phyloP scores from a whole-genome alignment of 92 coral and sea anemone genomes.

The Epizoanthus stellaris region DNA sequence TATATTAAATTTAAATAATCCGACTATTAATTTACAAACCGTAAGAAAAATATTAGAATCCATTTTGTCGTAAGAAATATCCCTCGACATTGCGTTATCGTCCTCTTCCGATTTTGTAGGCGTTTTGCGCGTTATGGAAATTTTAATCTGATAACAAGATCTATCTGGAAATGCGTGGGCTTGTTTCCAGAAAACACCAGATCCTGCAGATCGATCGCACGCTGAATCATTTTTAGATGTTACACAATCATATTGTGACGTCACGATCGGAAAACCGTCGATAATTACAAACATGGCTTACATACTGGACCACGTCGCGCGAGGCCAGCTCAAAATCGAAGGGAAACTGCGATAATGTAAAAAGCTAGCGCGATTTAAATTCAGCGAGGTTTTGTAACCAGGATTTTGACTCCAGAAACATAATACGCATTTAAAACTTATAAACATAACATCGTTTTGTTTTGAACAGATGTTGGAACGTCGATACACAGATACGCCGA shows the following conservation, averaged over 20 bases:
- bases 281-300: not conserved
- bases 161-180: conserved; percentile 41
- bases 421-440: not conserved
- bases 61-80: too few species aligned
- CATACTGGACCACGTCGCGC: not conserved
- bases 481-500: not conserved
- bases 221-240: not conserved
- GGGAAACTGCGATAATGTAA: not conserved
- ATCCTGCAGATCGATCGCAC: not conserved
- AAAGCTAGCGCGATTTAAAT: not conserved
- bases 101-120: too few species aligned
- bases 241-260: conserved; percentile 35
- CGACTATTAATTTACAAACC: too few species aligned
- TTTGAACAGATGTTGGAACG: not conserved
- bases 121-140: not conserved
- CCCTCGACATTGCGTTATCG: too few species aligned
- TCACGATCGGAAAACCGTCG: not conserved
- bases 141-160: not conserved
- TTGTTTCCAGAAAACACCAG: conserved; percentile 6
- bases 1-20: too few species aligned
- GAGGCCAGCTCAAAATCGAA: not conserved
- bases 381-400: not conserved
- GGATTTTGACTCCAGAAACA: not conserved
- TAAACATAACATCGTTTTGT: not conserved
- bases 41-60: too few species aligned